Conservation (phyloP, 2,797 vertebrate genomes). For the Sphaeramia orbicularis region DNA sequence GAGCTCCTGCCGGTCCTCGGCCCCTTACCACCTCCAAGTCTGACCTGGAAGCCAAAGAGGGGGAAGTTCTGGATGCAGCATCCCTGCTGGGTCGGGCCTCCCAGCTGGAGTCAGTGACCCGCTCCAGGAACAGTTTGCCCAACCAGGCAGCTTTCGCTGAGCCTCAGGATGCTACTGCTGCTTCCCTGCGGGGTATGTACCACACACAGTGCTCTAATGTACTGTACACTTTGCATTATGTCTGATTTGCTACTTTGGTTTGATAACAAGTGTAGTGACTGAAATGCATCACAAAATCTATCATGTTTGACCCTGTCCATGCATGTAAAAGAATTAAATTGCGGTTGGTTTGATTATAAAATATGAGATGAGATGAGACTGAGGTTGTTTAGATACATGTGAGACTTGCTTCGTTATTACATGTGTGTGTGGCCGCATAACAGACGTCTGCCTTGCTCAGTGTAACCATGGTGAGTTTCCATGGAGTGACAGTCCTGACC, state of each 20-base stretch:
- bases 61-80: slow-evolving; percentile 97
- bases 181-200: slow-evolving; percentile 86
- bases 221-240: slow-evolving; percentile 24
- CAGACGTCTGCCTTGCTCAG: slow-evolving; percentile 40
- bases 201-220: slow-evolving; percentile 36
- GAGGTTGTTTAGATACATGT: slow-evolving; percentile 11
- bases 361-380: neutral
- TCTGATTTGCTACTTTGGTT: slow-evolving; percentile 12
- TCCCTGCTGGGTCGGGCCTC: slow-evolving; percentile 96
- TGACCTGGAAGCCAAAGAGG: slow-evolving; percentile 99
- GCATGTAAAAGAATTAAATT: neutral
- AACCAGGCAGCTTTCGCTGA: slow-evolving; percentile 93
- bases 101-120: slow-evolving; percentile 97
- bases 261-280: slow-evolving; percentile 14
- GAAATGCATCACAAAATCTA: slow-evolving; percentile 8
- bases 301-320: slow-evolving; percentile 2
- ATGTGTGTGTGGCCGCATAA: slow-evolving; percentile 13
- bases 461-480: slow-evolving; percentile 76
- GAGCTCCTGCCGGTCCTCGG: slow-evolving; percentile 90
- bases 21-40: slow-evolving; percentile 99
- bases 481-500: slow-evolving; percentile 64
- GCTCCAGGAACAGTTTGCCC: slow-evolving; percentile 97
- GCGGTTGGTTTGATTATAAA: neutral
- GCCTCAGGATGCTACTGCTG: slow-evolving; percentile 89
- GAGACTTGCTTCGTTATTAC: slow-evolving; percentile 29